A percentile compares a stretch with the other conserved stretches of the same genome.
Conservation (phyloP, 1,140 invertebrate species). For the Anoplophora glabripennis region DNA sequence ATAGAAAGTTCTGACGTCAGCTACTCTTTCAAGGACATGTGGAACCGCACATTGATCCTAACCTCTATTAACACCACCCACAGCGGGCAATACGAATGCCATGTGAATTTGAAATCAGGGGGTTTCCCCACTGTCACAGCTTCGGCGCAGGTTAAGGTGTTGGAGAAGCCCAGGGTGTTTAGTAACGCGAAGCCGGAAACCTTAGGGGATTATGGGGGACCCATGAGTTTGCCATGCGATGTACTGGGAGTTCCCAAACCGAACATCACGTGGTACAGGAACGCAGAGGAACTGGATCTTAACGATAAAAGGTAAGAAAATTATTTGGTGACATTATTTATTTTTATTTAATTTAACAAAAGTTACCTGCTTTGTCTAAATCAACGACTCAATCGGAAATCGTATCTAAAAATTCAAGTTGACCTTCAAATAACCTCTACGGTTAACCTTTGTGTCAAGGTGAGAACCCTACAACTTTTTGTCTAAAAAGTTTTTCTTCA, state of each 20-base stretch:
- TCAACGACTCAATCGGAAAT: too few species aligned
- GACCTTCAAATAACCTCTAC: too few species aligned
- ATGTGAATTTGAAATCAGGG: slow-evolving; percentile 72
- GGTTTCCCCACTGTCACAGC: slow-evolving; percentile 71
- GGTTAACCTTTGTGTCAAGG: too few species aligned
- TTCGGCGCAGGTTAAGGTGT: slow-evolving; percentile 64
- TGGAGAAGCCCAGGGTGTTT: slow-evolving; percentile 78
- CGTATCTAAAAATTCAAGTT: too few species aligned
- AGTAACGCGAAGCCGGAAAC: slow-evolving; percentile 70
- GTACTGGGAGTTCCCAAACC: slow-evolving; percentile 73
- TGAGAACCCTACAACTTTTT: too few species aligned
- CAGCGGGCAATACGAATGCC: slow-evolving; percentile 82
- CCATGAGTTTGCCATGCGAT: slow-evolving; percentile 70
- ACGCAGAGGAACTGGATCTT: slow-evolving; percentile 58
- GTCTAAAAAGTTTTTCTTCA: too few species aligned
- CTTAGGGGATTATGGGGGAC: slow-evolving; percentile 75
- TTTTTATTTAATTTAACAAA: too few species aligned
- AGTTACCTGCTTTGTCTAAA: too few species aligned
- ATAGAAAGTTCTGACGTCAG: slow-evolving; percentile 74
- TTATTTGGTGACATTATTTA: too few species aligned
- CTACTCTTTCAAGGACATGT: slow-evolving; percentile 79
- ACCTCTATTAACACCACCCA: slow-evolving; percentile 76
- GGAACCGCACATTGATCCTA: slow-evolving; percentile 83
- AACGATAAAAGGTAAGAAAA: slow-evolving; percentile 39
- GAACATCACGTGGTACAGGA: slow-evolving; percentile 76